Base-by-base conservation (phyloP, 2,888 invertebrate genomes). In the Acleris laterana region DNA sequence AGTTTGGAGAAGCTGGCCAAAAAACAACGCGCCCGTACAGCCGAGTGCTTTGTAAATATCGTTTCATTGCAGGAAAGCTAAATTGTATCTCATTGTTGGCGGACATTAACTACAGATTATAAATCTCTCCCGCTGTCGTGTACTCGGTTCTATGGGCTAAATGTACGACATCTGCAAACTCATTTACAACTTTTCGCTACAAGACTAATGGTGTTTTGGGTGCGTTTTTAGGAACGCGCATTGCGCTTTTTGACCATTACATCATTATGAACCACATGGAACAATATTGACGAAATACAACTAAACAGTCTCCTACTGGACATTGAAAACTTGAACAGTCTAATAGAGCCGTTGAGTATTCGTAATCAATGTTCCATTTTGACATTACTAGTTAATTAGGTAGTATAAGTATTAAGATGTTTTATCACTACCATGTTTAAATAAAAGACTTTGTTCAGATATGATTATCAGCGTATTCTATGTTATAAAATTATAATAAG, bases 51-150 rank as follows among this genome's bases (percentile, higher is more conserved):
- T 84, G 84, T 82, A 85, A 88, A 88, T 85, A 85, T 84, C 75
- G 81, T 77, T 81, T 78, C 79, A 85, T 79, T 81, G 81, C 75
- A 77, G 78, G 72, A 79, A 84, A 85, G 87, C 86, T 86, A 87
- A 87, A 89, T 87, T 88, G 86, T 89, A 85, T 87, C 87, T 88
- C 88, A 87, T 88, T 88, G 89, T 88, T 83, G 80, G 79, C 72
- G 82, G 83, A 85, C 87, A 84, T 86, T 89, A 87, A 88, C 84
- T 85, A 84, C 86, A 79, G 83, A 87, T 85, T 87, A 84, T 90
- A 90, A 89, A 89, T 90, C 85, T 88, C 77, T 76, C 79, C 73
- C 74, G 77, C 77, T 81, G 83, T 81, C 78, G 81, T 72, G 70
- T 63, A 64, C 62, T 69, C 61, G 72, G 62, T 56, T 73, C 71